phyloP scores from a whole-genome alignment of 2,888 invertebrate species.

The Neocrepidodera transversa region DNA sequence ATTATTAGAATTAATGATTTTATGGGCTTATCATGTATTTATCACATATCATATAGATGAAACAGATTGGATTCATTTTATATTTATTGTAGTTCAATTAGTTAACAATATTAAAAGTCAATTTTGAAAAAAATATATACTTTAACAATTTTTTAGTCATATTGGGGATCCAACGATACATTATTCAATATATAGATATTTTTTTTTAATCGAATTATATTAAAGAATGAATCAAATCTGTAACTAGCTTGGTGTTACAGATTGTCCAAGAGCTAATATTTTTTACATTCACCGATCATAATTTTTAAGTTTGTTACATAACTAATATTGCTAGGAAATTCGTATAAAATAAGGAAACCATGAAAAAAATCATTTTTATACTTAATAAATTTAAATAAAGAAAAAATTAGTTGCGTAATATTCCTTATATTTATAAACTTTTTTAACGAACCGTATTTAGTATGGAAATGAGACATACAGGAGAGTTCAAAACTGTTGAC shows the following conservation, averaged over 20 bases:
- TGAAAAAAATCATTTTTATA: slow-evolving; percentile 37
- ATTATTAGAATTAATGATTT: slow-evolving; percentile 20
- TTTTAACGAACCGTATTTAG: slow-evolving; percentile 36
- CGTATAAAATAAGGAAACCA: slow-evolving; percentile 15
- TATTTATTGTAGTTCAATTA: background rate
- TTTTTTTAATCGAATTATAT: too few species aligned
- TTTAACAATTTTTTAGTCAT: too few species aligned
- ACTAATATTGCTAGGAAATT: slow-evolving; percentile 29
- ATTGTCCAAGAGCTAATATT: slow-evolving; percentile 34
- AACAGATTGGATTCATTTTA: background rate
- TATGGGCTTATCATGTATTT: slow-evolving; percentile 24
- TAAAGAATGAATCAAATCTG: slow-evolving; percentile 24
- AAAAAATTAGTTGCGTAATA: slow-evolving; percentile 30
- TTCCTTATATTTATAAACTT: slow-evolving; percentile 31
- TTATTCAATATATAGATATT: too few species aligned
- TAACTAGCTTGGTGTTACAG: slow-evolving; percentile 35
- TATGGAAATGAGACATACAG: slow-evolving; percentile 39
- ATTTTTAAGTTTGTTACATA: slow-evolving; percentile 24
- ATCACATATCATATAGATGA: slow-evolving; percentile 23
- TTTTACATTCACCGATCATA: slow-evolving; percentile 14
- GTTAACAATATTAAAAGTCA: background rate
- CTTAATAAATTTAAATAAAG: slow-evolving; percentile 22
- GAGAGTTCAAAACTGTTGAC: slow-evolving; percentile 52
- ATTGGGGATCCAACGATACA: too few species aligned
- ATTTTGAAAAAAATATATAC: too few species aligned